Evolutionary conservation across 1,140 invertebrate genomes (phyloP).

Genomic region (Drosophila nigromelanica): DNA sequence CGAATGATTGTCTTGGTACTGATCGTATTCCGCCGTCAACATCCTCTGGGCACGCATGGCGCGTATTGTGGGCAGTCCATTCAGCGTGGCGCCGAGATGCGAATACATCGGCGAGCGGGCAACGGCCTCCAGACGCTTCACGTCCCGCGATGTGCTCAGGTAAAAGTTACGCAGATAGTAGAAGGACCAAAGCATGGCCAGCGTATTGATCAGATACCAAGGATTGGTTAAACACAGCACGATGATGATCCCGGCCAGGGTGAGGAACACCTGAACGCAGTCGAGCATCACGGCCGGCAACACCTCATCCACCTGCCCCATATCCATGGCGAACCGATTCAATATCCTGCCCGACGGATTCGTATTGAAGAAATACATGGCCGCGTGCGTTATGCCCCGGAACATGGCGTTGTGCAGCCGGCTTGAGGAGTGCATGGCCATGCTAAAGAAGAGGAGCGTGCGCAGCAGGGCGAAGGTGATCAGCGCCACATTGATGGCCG

Average conservation of each 20-base stretch:
- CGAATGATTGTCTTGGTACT: constrained; percentile 88
- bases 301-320: constrained; percentile 85
- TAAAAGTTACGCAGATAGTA: constrained; percentile 91
- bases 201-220: constrained; percentile 89
- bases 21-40: constrained; percentile 88
- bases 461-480: constrained; percentile 86
- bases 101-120: constrained; percentile 92
- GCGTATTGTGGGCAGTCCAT: constrained; percentile 90
- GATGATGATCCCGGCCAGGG: constrained; percentile 89
- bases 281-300: constrained; percentile 87
- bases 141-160: constrained; percentile 91
- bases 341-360: constrained; percentile 90
- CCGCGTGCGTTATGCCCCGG: constrained; percentile 81
- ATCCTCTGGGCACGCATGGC: constrained; percentile 87
- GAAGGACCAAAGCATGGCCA: constrained; percentile 89
- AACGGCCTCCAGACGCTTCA: constrained; percentile 94
- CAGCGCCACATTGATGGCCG: constrained; percentile 86
- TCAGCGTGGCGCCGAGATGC: constrained; percentile 89
- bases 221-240: constrained; percentile 91
- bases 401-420: constrained; percentile 80
- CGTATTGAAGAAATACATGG: constrained; percentile 92
- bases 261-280: constrained; percentile 89
- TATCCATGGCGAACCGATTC: constrained; percentile 91
- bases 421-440: constrained; percentile 90
- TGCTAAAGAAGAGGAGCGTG: constrained; percentile 87